phyloP scores from a whole-genome alignment of 2,113 vertebrate species.

The Alectura lathami region DNA sequence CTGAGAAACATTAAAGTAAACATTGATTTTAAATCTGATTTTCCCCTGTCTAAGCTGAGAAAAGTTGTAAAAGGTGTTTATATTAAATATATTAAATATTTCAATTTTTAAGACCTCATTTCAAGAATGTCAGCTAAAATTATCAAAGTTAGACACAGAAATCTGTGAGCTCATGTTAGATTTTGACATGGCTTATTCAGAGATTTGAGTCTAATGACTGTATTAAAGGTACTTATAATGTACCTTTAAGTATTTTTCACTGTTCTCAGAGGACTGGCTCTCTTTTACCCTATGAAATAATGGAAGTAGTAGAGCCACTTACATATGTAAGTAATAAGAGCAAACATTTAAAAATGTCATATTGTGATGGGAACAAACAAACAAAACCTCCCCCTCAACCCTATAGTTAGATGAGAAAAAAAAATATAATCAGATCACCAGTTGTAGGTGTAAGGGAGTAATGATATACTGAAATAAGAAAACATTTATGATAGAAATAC shows the following conservation, averaged over 20 bases:
- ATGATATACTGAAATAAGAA: neutral
- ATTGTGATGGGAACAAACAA: neutral
- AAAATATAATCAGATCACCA: neutral
- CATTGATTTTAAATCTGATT: neutral
- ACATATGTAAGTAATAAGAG: neutral
- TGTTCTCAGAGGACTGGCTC: neutral
- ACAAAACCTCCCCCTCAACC: neutral
- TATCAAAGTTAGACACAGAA: conserved; percentile 8
- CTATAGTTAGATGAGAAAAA: neutral
- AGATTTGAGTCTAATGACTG: conserved; percentile 13
- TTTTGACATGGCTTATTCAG: conserved; percentile 15
- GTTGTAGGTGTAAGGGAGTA: neutral
- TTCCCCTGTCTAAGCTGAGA: neutral
- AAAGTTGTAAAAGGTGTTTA: conserved; percentile 2
- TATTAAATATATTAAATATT: neutral
- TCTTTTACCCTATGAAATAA: neutral
- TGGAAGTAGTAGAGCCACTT: neutral
- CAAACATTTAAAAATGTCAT: neutral
- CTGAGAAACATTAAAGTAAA: conserved; percentile 40
- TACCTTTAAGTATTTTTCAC: neutral
- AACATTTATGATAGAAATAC: neutral
- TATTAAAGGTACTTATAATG: neutral
- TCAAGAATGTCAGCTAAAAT: neutral
- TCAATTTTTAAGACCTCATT: neutral
- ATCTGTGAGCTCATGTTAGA: neutral